Conservation (phyloP, 2,888 invertebrate species). For the Lacanobia wlatinum region DNA sequence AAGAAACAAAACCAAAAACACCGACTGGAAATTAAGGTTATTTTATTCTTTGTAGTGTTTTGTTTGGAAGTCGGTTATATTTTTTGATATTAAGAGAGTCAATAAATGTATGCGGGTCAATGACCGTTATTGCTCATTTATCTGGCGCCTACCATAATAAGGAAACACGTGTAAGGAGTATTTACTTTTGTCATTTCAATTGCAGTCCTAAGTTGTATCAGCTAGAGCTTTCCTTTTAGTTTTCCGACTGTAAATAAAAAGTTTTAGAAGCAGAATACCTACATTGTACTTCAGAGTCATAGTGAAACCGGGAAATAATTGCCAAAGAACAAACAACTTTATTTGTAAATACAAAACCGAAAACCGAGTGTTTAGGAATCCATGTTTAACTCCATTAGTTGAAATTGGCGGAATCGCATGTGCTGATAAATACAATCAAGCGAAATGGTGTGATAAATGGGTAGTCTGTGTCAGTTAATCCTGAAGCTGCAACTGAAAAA, state of each 20-base stretch:
- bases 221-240: background rate
- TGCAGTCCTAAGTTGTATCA: background rate
- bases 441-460: background rate
- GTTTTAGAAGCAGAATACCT: background rate
- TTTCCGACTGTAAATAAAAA: background rate
- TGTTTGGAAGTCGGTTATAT: no score
- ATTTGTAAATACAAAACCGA: background rate
- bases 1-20: no score
- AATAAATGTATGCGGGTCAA: no score
- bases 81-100: no score
- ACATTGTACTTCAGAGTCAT: background rate
- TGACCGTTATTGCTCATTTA: no score
- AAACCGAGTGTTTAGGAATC: background rate
- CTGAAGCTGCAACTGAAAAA: constrained; percentile 28
- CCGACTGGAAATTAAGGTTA: no score
- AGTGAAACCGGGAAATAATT: background rate
- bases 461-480: constrained; percentile 1
- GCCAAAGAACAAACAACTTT: background rate
- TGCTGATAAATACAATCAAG: constrained; percentile 24
- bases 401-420: constrained; percentile 7
- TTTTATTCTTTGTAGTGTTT: no score
- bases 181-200: no score
- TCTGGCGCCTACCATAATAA: no score
- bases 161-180: no score
- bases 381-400: constrained; percentile 1